Conservation (phyloP, 2,797 vertebrate genomes). For the Betta splendens region DNA sequence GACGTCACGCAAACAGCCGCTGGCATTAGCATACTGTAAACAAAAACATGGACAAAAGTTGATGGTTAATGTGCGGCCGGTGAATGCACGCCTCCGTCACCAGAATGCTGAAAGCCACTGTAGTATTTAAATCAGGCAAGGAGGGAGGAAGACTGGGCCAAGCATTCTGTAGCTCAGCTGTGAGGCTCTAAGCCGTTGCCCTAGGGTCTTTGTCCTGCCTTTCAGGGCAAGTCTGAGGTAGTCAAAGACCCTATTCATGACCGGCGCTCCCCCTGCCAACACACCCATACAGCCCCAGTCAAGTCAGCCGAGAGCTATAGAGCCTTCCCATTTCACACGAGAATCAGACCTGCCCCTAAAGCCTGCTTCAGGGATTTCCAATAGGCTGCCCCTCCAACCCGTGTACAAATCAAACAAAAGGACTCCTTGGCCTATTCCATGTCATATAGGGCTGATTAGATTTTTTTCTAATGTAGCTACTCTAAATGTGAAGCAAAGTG, state of each 20-base stretch:
- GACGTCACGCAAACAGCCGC: slow-evolving; percentile 51
- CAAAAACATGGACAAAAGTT: slow-evolving; percentile 73
- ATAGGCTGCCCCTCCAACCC: slow-evolving; percentile 77
- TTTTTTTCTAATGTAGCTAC: slow-evolving; percentile 69
- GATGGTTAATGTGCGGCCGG: slow-evolving; percentile 59
- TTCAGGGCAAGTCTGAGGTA: slow-evolving; percentile 86
- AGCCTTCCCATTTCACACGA: slow-evolving; percentile 85
- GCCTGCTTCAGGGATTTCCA: slow-evolving; percentile 85
- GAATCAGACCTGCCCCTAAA: slow-evolving; percentile 85
- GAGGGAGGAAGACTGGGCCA: slow-evolving; percentile 79
- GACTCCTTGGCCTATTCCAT: slow-evolving; percentile 74
- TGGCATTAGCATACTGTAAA: slow-evolving; percentile 70
- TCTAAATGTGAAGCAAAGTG: slow-evolving; percentile 71
- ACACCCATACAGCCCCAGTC: slow-evolving; percentile 84
- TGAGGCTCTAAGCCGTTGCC: slow-evolving; percentile 85
- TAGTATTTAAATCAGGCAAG: slow-evolving; percentile 84
- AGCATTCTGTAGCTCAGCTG: slow-evolving; percentile 84
- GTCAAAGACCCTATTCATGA: slow-evolving; percentile 87
- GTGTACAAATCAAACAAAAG: slow-evolving; percentile 83
- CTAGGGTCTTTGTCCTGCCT: slow-evolving; percentile 86
- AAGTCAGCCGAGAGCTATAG: slow-evolving; percentile 84
- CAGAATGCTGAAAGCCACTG: slow-evolving; percentile 81
- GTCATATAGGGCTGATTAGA: slow-evolving; percentile 80
- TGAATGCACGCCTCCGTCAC: slow-evolving; percentile 70
- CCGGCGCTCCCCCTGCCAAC: slow-evolving; percentile 83